A percentile compares a stretch with the other conserved stretches of the same genome.
phyloP scores from a whole-genome alignment of 2,888 invertebrate genomes.

The Subacronicta megacephala region DNA sequence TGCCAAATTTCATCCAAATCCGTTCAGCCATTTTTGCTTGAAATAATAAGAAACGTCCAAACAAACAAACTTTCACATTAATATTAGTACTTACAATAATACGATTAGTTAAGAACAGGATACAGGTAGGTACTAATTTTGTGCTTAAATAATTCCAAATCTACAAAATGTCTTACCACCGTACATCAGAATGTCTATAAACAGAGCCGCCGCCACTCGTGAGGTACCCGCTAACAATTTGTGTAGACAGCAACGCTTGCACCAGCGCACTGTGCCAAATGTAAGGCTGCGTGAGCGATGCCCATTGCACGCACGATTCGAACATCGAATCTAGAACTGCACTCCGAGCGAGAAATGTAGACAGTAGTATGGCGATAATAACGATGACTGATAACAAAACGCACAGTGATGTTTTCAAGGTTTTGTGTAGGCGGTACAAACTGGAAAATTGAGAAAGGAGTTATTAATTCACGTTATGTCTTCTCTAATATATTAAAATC shows the following conservation, averaged over 20 bases:
- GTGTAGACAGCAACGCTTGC: conserved; percentile 91
- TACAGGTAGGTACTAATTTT: too few species aligned
- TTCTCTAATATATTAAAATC: too few species aligned
- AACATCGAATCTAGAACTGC: conserved; percentile 72
- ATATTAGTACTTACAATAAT: too few species aligned
- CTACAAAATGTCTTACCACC: conserved; percentile 87
- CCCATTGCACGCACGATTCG: conserved; percentile 82
- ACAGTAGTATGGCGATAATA: conserved; percentile 72
- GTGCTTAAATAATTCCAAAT: neutral
- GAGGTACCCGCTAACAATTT: conserved; percentile 91
- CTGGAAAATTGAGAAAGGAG: conserved; percentile 69
- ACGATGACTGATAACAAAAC: conserved; percentile 76
- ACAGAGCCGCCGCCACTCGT: conserved; percentile 91
- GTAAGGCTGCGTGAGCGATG: conserved; percentile 73
- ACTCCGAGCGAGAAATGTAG: conserved; percentile 77
- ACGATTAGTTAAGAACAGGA: too few species aligned
- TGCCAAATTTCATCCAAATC: too few species aligned
- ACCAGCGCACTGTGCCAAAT: conserved; percentile 91
- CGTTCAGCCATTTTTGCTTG: too few species aligned
- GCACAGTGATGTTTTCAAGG: conserved; percentile 81
- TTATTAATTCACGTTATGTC: too few species aligned
- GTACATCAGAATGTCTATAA: conserved; percentile 91
- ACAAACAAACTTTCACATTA: too few species aligned
- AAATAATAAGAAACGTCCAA: too few species aligned
- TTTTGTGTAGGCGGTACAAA: conserved; percentile 86